These are phyloP conservation scores for Podabrus alpinus DNA, from an alignment of 2,888 invertebrate species.

Conservation along the genomic window DNA sequence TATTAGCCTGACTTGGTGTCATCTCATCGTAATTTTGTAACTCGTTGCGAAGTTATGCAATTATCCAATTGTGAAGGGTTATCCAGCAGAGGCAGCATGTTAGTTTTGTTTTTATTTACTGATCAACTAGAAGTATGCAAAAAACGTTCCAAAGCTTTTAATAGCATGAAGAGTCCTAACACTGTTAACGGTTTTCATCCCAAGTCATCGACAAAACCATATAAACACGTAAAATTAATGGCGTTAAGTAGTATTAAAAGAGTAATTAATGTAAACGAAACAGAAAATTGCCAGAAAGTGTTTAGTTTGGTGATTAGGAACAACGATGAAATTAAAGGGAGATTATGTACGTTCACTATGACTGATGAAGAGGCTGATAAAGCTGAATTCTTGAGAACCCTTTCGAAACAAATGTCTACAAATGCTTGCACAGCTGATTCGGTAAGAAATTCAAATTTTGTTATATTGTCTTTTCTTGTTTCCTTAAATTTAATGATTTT, in stretches of 20 bases:
- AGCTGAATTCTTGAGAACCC: constrained; percentile 75
- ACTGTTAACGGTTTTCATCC: constrained; percentile 58
- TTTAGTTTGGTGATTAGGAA: constrained; percentile 89
- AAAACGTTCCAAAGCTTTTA: constrained; percentile 78
- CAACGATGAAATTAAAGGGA: constrained; percentile 84
- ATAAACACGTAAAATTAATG: constrained; percentile 89
- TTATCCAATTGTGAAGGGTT: constrained; percentile 73
- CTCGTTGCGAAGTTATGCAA: constrained; percentile 87
- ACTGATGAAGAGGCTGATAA: constrained; percentile 84
- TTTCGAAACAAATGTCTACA: constrained; percentile 91
- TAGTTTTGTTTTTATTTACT: constrained; percentile 90
- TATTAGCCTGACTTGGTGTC: constrained; percentile 84
- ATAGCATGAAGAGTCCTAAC: constrained; percentile 69
- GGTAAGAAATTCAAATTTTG: constrained; percentile 63
- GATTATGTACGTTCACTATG: constrained; percentile 85
- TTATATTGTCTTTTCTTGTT: neutral
- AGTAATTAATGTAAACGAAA: constrained; percentile 87
- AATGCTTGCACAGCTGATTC: constrained; percentile 91
- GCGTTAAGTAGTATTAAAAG: constrained; percentile 86
- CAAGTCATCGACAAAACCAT: constrained; percentile 76
- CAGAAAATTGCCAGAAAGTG: constrained; percentile 86
- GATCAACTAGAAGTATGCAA: constrained; percentile 93
- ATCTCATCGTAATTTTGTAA: constrained; percentile 87
- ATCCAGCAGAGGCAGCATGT: constrained; percentile 78
- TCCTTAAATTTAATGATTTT: neutral